A percentile compares a stretch with the other conserved stretches of the same genome.
These are phyloP conservation scores for Ethmia dodecea DNA, from an alignment of 2,888 invertebrate species.

Conservation along the genomic window DNA sequence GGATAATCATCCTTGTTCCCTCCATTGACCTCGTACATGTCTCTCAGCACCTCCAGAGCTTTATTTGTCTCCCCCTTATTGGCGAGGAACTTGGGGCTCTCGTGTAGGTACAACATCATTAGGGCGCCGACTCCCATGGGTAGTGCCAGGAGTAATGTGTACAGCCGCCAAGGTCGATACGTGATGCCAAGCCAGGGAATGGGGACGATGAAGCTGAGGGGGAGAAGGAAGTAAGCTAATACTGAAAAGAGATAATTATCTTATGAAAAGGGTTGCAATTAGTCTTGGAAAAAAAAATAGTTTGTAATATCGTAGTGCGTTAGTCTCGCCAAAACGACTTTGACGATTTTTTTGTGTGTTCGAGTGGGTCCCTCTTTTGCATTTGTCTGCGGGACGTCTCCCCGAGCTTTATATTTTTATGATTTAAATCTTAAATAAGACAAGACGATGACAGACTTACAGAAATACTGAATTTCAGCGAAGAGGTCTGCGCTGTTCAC, in stretches of 20 bases:
- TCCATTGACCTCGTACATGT: slow-evolving; percentile 37
- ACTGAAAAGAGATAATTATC: too few species aligned
- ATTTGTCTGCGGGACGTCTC: too few species aligned
- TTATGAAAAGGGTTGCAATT: too few species aligned
- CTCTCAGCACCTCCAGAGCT: slow-evolving; percentile 61
- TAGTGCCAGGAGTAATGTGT: slow-evolving; percentile 61
- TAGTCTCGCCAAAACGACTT: too few species aligned
- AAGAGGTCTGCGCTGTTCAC: slow-evolving; percentile 39
- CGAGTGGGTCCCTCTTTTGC: too few species aligned
- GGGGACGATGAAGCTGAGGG: slow-evolving; percentile 55
- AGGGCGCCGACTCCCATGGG: slow-evolving; percentile 68
- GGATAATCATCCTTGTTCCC: slow-evolving; percentile 36
- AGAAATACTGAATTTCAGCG: too few species aligned
- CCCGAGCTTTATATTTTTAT: too few species aligned
- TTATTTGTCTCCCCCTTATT: slow-evolving; percentile 74
- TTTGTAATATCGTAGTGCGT: too few species aligned
- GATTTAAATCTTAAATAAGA: too few species aligned
- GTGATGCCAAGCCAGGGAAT: slow-evolving; percentile 55
- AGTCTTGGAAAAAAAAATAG: too few species aligned
- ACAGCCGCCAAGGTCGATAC: slow-evolving; percentile 84
- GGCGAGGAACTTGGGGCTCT: slow-evolving; percentile 86
- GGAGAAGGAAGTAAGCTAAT: slow-evolving; percentile 80
- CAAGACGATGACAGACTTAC: too few species aligned
- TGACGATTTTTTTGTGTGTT: too few species aligned
- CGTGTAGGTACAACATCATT: slow-evolving; percentile 77